A percentile compares a stretch with the other conserved stretches of the same genome.
Evolutionary conservation across 2,113 vertebrate species (phyloP).

Genomic region (Xenus cinereus): DNA sequence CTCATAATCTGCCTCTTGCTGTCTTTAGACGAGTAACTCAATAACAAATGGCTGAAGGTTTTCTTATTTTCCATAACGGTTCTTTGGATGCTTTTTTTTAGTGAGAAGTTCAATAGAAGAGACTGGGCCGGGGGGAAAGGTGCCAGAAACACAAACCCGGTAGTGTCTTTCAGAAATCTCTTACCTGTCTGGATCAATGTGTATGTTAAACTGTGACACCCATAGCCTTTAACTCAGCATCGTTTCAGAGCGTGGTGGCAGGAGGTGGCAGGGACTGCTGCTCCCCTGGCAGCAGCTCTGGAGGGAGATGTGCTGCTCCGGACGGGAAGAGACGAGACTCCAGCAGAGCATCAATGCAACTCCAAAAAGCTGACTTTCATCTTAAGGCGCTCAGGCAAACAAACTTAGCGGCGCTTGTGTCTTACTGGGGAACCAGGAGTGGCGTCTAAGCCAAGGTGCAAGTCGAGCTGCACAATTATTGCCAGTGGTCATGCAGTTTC

Average conservation of each 20-base stretch:
- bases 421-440: background rate
- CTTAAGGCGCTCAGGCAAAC: background rate
- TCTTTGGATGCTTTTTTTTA: background rate
- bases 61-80: background rate
- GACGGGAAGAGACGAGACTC: background rate
- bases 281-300: background rate
- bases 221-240: accelerated
- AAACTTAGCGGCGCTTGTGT: accelerated
- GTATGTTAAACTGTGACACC: accelerated
- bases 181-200: background rate
- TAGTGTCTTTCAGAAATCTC: background rate
- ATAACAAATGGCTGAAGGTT: background rate
- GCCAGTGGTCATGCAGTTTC: background rate
- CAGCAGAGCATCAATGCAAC: background rate
- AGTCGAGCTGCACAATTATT: background rate
- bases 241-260: accelerated
- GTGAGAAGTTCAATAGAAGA: background rate
- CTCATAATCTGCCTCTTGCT: background rate
- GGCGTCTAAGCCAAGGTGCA: accelerated
- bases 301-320: background rate
- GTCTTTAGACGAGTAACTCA: background rate
- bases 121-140: accelerated
- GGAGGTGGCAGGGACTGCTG: background rate
- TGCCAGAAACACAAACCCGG: background rate
- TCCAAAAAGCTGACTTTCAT: background rate